phyloP scores from a whole-genome alignment of 92 coral and sea anemone genomes.

The Epizoanthus ramosus region DNA sequence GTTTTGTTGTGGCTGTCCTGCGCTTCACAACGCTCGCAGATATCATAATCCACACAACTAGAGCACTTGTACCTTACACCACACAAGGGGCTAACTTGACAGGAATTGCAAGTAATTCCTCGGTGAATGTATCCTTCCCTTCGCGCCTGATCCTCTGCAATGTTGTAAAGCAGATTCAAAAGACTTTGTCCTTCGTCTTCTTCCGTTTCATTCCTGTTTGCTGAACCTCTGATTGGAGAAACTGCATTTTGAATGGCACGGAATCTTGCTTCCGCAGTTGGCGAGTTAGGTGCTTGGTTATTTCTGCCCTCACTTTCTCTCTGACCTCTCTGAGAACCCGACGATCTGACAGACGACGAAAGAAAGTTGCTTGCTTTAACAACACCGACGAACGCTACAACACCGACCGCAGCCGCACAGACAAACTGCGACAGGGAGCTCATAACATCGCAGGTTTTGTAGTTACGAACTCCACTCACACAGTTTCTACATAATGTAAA shows the following conservation, averaged over 20 bases:
- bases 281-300: neutral
- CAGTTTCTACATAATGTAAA: neutral
- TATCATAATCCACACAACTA: constrained; percentile 92
- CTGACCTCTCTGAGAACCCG: neutral
- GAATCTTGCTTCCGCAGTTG: constrained; percentile 51
- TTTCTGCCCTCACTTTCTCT: constrained; percentile 1
- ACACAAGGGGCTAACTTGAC: constrained; percentile 92
- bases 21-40: constrained; percentile 95
- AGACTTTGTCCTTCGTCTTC: constrained; percentile 76
- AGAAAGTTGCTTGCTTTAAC: constrained; percentile 60
- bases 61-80: constrained; percentile 95
- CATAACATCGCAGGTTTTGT: constrained; percentile 34
- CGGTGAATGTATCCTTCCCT: constrained; percentile 94
- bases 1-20: constrained; percentile 91
- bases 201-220: constrained; percentile 25
- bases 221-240: constrained; percentile 67
- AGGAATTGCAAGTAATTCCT: constrained; percentile 94
- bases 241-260: constrained; percentile 79
- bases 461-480: constrained; percentile 1
- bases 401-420: constrained; percentile 93
- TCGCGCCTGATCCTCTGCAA: constrained; percentile 93
- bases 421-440: constrained; percentile 85
- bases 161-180: constrained; percentile 78
- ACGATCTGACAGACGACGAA: constrained; percentile 10
- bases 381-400: constrained; percentile 79